Conservation (phyloP, 1,140 invertebrate species). For the Uloborus diversus region DNA sequence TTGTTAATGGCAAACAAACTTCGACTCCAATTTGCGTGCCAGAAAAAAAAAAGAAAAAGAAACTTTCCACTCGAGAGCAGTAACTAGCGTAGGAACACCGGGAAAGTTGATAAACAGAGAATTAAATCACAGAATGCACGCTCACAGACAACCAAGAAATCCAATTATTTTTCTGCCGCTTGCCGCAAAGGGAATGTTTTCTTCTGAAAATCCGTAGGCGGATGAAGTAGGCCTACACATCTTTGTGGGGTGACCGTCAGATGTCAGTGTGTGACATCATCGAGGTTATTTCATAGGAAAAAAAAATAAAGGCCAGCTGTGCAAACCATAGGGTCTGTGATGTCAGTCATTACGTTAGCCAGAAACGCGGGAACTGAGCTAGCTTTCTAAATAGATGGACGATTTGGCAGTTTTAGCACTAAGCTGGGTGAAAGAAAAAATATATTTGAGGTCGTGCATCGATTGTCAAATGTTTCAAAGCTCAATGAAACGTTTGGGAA, state of each 20-base stretch:
- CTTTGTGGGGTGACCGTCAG: constrained; percentile 4
- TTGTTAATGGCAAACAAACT: too few species aligned
- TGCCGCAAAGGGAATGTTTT: background rate
- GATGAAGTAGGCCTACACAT: constrained; percentile 14
- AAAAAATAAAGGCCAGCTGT: constrained; percentile 36
- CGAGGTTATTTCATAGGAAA: constrained; percentile 5
- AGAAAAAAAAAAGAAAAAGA: background rate
- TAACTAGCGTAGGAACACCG: background rate
- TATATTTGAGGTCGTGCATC: too few species aligned
- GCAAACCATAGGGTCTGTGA: constrained; percentile 15
- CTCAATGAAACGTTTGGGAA: too few species aligned
- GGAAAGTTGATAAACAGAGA: background rate
- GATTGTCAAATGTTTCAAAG: too few species aligned
- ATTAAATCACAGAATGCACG: background rate
- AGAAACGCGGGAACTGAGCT: constrained; percentile 23
- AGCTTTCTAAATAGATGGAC: too few species aligned
- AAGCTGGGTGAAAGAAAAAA: too few species aligned
- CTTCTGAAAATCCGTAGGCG: constrained; percentile 5
- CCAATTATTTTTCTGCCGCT: background rate
- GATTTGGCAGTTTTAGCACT: too few species aligned
- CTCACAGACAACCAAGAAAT: background rate
- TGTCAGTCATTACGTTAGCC: constrained; percentile 36
- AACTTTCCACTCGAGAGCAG: background rate
- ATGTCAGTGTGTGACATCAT: constrained; percentile 42
- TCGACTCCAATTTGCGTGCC: too few species aligned